These are phyloP conservation scores for Gila robusta DNA, from an alignment of 2,797 vertebrate genomes.

Conservation along the genomic window DNA sequence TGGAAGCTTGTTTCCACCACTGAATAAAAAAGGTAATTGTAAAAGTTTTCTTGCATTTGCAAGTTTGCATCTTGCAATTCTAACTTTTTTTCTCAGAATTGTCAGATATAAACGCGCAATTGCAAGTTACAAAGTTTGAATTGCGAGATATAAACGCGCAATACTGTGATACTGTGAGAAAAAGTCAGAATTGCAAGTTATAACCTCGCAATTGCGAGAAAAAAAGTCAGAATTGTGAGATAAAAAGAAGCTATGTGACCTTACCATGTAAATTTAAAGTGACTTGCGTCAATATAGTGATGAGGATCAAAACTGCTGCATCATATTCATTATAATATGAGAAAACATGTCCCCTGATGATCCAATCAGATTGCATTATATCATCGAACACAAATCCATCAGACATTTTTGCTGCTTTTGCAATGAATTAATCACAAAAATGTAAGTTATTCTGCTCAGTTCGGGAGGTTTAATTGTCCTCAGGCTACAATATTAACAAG, in stretches of 20 bases:
- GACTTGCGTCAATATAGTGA: not conserved
- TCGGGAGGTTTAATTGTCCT: slow-evolving; percentile 23
- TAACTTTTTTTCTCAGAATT: not conserved
- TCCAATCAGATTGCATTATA: slow-evolving; percentile 7
- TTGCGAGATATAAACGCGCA: not conserved
- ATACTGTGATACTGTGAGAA: no score
- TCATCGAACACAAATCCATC: not conserved
- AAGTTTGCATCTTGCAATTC: not conserved
- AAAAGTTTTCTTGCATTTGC: not conserved
- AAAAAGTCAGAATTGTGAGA: no score
- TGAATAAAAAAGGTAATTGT: not conserved
- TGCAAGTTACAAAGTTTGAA: not conserved
- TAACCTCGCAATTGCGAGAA: no score
- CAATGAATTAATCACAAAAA: slow-evolving; percentile 22
- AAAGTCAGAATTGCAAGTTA: no score
- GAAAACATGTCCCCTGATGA: not conserved
- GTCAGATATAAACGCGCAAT: not conserved
- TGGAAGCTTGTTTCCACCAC: not conserved
- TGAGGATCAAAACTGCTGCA: not conserved
- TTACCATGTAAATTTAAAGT: not conserved
- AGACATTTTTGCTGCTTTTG: slow-evolving; percentile 11
- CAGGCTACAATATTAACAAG: slow-evolving; percentile 38
- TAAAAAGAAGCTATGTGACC: not conserved
- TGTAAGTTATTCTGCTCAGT: slow-evolving; percentile 32
- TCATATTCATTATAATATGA: slow-evolving; percentile 4